Base-by-base conservation (phyloP, 1,140 invertebrate genomes). In the Lamellibrachia luymesi region DNA sequence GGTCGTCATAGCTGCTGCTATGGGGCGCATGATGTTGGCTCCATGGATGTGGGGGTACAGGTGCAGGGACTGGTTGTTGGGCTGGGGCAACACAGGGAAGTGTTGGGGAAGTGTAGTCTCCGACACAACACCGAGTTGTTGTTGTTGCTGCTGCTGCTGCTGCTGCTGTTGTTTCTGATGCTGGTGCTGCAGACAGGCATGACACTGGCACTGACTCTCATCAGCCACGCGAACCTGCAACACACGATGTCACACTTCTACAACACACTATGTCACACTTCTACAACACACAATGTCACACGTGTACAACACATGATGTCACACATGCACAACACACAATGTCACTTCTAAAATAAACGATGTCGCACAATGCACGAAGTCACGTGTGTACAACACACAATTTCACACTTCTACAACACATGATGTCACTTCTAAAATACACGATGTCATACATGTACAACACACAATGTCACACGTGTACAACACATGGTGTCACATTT, bases 11-110 rank as follows among this genome's bases (percentile, higher is more conserved):
- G 50, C 93, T 92, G 89, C 93, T 93, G 27, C 94, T 92, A 80
- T 50, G 95, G 94, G 8, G 92, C 95, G 94, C 6, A 95, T 94
- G n/a, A 94, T 95, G 2, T 95, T 95, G 49, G 94, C 94, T 10
- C 96, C 96, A 94, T 96, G 96, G 89, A 96, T 96, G 94, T 96
- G 96, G 27, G 96, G 96, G 94, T 96, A 96, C n/a, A 96, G 94
- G 93, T 96, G 95, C 7, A 96, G 94, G 90, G 96, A 94, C 25
- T 80, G 64, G 64, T 80, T 80, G 51, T 95, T 94, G 8, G 95
- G 96, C 52, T 94, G 94, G 4, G 95, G 94, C 10, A 94, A 93
- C 50, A 90, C 50, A 17, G 95, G 94, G 91, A 95, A 90, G 90
- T 95, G 94, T 51, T 95, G 95, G 92, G 95, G 95, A 92, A 96